Evolutionary conservation across 2,888 invertebrate species (phyloP), one percentile per base, ranked within the genome.

Genomic region (Stenurella melanura): DNA sequence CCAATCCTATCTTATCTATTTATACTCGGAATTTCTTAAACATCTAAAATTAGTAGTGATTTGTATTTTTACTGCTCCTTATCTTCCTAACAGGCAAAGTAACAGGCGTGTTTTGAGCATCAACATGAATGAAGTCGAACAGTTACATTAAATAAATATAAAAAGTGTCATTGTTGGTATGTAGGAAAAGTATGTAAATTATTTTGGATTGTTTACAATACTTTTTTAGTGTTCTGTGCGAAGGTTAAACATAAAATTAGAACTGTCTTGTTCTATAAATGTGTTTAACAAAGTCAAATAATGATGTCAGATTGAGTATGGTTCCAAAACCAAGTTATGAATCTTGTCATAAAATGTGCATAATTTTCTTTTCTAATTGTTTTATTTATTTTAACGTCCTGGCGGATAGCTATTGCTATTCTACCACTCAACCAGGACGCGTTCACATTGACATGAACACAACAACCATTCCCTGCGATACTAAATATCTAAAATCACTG

Each of bases 11-110:
- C 42, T 21, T 60, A 50, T 42, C 60, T 70, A 70, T 70, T 60
- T 60, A n/a, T 42, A 42, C 56, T 42, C 21, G 19, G 70, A 70
- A 57, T 60, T 38, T 60, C 42, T 42, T 11, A 60, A 60, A 60
- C 60, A 34, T 70, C 70, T 70, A 70, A 70, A 70, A 70, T 70
- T 70, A 70, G 70, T 42, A 38, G 19, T 50, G 42, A 60, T 70
- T 70, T 70, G 70, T 70, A 70, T 58, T 70, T 61, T 60, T 70
- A 70, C 70, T 61, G 60, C 26, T 42, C 10, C 60, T 70, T 60
- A 70, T 70, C 70, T 58, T 11, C 17, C n/a, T 70, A 42, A 19
- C 18, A 21, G 50, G 42, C 50, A 21, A 66, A 12, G 42, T n/a
- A 70, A 19, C 58, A 17, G 38, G 26, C 50, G 15, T 58, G 10